Percentiles rank a stretch among this genome's conserved stretches.
phyloP scores from a whole-genome alignment of 2,888 invertebrate species.

The Pyrocoelia pectoralis region DNA sequence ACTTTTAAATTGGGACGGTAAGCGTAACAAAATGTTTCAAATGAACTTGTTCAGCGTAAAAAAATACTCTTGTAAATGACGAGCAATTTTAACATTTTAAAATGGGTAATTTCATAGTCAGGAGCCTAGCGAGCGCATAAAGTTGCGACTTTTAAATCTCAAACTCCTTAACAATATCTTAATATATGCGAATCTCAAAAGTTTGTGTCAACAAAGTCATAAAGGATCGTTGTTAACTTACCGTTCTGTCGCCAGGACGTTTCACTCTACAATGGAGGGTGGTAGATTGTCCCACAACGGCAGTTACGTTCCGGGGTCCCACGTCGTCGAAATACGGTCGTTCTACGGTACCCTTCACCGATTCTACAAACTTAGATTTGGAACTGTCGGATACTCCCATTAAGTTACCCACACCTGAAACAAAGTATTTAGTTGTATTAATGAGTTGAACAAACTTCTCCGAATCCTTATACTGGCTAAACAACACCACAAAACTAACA shows the following conservation, averaged over 20 bases:
- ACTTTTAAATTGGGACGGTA: not conserved
- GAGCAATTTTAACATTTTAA: constrained; percentile 6
- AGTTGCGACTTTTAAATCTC: constrained; percentile 13
- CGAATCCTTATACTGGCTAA: not conserved
- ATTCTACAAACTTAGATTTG: constrained; percentile 41
- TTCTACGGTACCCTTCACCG: constrained; percentile 60
- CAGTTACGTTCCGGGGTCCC: constrained; percentile 82
- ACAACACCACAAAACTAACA: not conserved
- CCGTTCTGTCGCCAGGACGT: constrained; percentile 86
- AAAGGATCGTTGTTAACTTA: constrained; percentile 60
- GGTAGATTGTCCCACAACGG: constrained; percentile 84
- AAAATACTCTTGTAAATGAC: constrained; percentile 8
- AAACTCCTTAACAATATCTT: constrained; percentile 16
- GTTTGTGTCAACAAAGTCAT: constrained; percentile 30
- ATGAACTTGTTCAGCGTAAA: not conserved
- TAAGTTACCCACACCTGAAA: constrained; percentile 41
- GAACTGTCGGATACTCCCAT: constrained; percentile 35
- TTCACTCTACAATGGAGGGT: constrained; percentile 84
- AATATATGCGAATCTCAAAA: constrained; percentile 22
- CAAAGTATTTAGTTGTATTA: constrained; percentile 15
- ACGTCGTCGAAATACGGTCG: constrained; percentile 87
- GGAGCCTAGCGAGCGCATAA: constrained; percentile 20
- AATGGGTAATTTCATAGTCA: constrained; percentile 2
- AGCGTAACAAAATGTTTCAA: not conserved
- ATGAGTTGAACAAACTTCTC: not conserved